phyloP scores from a whole-genome alignment of 37 sponge, comb jelly and placozoan genomes.

The Eunapius fragilis region DNA sequence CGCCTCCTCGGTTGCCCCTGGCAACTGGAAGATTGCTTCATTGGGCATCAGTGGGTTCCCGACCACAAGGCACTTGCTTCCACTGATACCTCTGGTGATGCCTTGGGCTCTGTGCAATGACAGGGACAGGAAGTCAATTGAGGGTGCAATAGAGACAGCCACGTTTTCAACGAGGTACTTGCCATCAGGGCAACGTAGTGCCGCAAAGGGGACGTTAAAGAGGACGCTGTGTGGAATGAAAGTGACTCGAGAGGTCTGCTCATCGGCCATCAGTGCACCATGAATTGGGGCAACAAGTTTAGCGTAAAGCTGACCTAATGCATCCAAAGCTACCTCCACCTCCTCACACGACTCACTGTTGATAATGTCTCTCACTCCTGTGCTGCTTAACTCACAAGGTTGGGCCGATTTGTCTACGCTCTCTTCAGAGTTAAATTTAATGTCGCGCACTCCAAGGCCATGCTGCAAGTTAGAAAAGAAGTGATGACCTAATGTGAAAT shows the following conservation, averaged over 20 bases:
- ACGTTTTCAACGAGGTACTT: constrained; percentile 33
- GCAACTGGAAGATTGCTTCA: constrained; percentile 29
- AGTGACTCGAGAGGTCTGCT: neutral
- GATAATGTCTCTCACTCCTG: neutral
- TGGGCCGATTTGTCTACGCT: neutral
- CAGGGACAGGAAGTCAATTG: constrained; percentile 13
- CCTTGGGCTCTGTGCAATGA: neutral
- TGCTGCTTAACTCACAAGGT: neutral
- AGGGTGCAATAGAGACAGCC: constrained; percentile 28
- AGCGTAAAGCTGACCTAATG: constrained; percentile 1
- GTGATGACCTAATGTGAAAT: constrained; percentile 7
- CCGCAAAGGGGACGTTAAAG: constrained; percentile 51
- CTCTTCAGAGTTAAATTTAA: neutral
- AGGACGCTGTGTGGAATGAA: constrained; percentile 47
- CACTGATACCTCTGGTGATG: neutral
- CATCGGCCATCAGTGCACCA: neutral
- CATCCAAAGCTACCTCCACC: neutral
- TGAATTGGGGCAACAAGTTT: constrained; percentile 17
- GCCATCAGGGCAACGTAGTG: constrained; percentile 11
- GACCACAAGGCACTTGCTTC: constrained; percentile 4
- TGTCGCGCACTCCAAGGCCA: constrained; percentile 17
- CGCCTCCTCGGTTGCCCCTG: constrained; percentile 46
- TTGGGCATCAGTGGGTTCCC: constrained; percentile 60
- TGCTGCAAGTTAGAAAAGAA: constrained; percentile 17
- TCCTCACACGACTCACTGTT: neutral